Conservation (phyloP, 1,140 invertebrate species). For the Pseudomyrmex gracilis region DNA sequence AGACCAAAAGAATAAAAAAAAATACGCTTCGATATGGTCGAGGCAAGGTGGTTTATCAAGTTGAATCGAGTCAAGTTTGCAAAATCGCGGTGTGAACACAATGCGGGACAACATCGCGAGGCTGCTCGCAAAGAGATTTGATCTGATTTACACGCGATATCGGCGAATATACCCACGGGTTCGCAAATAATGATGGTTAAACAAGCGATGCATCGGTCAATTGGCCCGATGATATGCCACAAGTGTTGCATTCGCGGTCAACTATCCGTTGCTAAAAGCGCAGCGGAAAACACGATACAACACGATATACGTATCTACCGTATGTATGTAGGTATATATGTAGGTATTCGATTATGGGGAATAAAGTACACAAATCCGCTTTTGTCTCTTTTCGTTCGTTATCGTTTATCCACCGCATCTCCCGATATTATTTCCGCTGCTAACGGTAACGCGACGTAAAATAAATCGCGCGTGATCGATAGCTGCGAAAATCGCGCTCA, state of each 20-base stretch:
- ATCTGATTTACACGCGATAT: slow-evolving; percentile 79
- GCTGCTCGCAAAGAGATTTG: slow-evolving; percentile 72
- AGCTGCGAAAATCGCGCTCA: slow-evolving; percentile 1
- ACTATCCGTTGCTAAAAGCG: slow-evolving; percentile 78
- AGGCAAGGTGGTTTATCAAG: slow-evolving; percentile 57
- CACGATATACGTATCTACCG: slow-evolving; percentile 47
- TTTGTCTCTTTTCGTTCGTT: slow-evolving; percentile 22
- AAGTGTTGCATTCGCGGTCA: slow-evolving; percentile 74
- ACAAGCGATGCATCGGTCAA: slow-evolving; percentile 71
- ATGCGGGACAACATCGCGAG: slow-evolving; percentile 65
- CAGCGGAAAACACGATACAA: slow-evolving; percentile 52
- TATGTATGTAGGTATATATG: too few species aligned
- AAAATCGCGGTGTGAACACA: slow-evolving; percentile 66
- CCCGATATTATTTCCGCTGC: slow-evolving; percentile 33
- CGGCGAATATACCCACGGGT: slow-evolving; percentile 69
- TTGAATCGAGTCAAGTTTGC: slow-evolving; percentile 46
- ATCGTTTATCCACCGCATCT: not conserved
- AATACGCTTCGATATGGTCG: not conserved
- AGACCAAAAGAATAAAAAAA: not conserved
- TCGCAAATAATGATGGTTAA: slow-evolving; percentile 84
- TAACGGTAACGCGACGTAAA: slow-evolving; percentile 47
- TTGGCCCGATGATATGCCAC: slow-evolving; percentile 74
- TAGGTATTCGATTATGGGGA: too few species aligned
- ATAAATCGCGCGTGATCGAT: slow-evolving; percentile 43
- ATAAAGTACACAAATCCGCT: slow-evolving; percentile 7